Percentiles rank a stretch among this genome's conserved stretches.
Evolutionary conservation across 2,888 invertebrate genomes (phyloP).

Genomic region (Rotaria socialis): DNA sequence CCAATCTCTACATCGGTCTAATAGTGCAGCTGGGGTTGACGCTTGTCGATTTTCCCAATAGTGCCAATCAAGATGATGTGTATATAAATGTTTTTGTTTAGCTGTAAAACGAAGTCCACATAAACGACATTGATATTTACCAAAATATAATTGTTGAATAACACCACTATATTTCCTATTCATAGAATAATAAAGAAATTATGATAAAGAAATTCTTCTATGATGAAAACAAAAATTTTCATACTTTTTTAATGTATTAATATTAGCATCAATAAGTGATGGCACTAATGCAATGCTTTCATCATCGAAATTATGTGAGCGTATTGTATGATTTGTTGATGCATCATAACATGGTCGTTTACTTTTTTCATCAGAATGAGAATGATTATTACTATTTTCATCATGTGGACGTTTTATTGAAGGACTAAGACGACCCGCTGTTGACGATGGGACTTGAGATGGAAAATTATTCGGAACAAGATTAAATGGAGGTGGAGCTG

Average conservation of each 20-base stretch:
- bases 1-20: conserved; percentile 44
- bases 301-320: conserved; percentile 19
- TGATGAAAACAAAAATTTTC: not conserved
- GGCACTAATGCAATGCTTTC: not conserved
- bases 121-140: conserved; percentile 83
- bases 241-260: conserved; percentile 25
- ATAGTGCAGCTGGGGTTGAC: not conserved
- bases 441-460: not conserved
- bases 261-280: not conserved
- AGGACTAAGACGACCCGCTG: not conserved
- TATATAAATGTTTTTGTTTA: conserved; percentile 71
- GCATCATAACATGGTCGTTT: not conserved
- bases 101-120: conserved; percentile 89
- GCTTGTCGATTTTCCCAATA: conserved; percentile 65
- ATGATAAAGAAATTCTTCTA: not conserved
- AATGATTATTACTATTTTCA: not conserved
- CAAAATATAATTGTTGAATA: conserved; percentile 72
- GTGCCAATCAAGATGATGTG: conserved; percentile 95
- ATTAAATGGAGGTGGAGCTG: conserved; percentile 2
- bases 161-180: conserved; percentile 57
- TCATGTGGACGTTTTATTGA: conserved; percentile 1
- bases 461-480: not conserved
- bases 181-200: not conserved
- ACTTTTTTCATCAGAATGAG: not conserved
- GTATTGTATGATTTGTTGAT: not conserved